A percentile compares a stretch with the other conserved stretches of the same genome.
Evolutionary conservation across 2,888 invertebrate genomes (phyloP).

Genomic region (Rotaria macrura): DNA sequence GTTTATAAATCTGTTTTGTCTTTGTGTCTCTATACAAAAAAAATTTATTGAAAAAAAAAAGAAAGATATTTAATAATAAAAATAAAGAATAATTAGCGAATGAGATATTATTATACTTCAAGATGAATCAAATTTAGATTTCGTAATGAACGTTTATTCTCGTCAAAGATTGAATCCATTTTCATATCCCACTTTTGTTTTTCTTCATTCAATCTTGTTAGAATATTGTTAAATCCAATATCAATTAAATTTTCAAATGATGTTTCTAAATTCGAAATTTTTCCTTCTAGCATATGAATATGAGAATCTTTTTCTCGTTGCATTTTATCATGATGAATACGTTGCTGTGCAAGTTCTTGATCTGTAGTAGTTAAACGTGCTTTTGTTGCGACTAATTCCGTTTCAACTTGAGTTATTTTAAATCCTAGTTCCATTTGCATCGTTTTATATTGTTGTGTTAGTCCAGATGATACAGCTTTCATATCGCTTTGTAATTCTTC

Average conservation of each 20-base stretch:
- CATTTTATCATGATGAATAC: slow-evolving; percentile 1
- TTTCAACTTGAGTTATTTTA: slow-evolving; percentile 25
- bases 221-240: slow-evolving; percentile 19
- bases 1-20: neutral
- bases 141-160: neutral
- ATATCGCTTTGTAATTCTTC: slow-evolving; percentile 26
- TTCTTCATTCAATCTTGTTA: neutral
- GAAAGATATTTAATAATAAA: no score
- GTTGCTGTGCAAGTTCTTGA: slow-evolving; percentile 4
- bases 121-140: neutral
- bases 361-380: slow-evolving; percentile 14
- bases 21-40: neutral
- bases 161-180: neutral
- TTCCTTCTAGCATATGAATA: slow-evolving; percentile 24
- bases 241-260: slow-evolving; percentile 27
- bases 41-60: neutral
- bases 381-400: slow-evolving; percentile 10
- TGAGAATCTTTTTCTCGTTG: slow-evolving; percentile 24
- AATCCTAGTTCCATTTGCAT: slow-evolving; percentile 30
- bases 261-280: slow-evolving; percentile 21
- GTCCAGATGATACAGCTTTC: slow-evolving; percentile 22
- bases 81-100: neutral
- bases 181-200: neutral
- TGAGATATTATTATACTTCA: neutral
- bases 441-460: slow-evolving; percentile 33